Base-by-base conservation (phyloP, 2,888 invertebrate species). In the Oligia latruncula region DNA sequence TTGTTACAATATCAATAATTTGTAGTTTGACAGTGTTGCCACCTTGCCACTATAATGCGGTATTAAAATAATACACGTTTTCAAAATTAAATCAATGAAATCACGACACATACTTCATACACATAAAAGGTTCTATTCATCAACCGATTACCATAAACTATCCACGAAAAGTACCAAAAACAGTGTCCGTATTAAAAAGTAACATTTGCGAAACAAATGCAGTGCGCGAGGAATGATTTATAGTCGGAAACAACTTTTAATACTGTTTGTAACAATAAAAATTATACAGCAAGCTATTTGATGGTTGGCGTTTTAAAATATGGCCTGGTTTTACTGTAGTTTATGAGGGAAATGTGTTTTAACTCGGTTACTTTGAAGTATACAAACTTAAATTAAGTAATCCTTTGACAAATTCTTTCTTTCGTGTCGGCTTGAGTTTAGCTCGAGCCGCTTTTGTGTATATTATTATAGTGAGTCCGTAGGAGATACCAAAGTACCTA, bases 191-290 rank as follows among this genome's bases (percentile, higher is more conserved):
- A 71, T 29, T 15, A 78, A 81, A 77, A 40, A 49, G 29, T 58
- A 23, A 5, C 35, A 77, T 84, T 78, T 84, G 79, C 15, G 20
- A 78, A 84, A 81, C 71, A 78, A 78, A 78, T 84, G 62, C 81
- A 78, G 65, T 71, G 23, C 65, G 6, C 80, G 49, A 15, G 58
- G 15, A 35, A 52, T 82, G 84, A 84, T 82, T 84, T 72, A 80
- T 40, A 2, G 64, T 43, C 5, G n/a, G 49, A 64, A 78, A 8
- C 79, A 71, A 80, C 55, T 71, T 77, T 80, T 60, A 70, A 74
- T 85, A 67, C 62, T 67, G 74, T 85, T 85, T 74, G 81, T 85
- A 74, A 67, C 82, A 80, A 80, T 85, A 83, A 83, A 83, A 85
- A 83, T 81, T 85, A 74, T 64, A 84, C 84, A 74, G 80, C 23